Evolutionary conservation across 1,140 invertebrate genomes (phyloP).

Genomic region (Formica selysi): DNA sequence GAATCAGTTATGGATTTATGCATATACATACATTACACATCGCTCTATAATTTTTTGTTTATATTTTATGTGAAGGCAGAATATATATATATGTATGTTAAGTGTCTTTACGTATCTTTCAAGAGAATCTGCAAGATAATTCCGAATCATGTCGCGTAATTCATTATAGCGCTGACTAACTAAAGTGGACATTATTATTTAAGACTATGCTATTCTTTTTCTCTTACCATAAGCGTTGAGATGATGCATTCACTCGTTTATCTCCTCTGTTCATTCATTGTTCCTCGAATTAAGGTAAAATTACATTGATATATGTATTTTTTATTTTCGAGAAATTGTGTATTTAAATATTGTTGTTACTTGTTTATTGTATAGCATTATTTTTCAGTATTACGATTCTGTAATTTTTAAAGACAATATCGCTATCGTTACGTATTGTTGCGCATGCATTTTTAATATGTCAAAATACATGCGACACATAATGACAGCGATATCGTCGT

Average conservation of each 20-base stretch:
- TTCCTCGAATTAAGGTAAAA: not conserved
- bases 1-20: slow-evolving; percentile 11
- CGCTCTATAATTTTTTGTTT: not conserved
- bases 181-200: slow-evolving; percentile 16
- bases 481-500: no score
- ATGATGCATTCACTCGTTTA: not conserved
- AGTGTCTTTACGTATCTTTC: not conserved
- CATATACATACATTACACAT: not conserved
- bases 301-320: slow-evolving; percentile 41
- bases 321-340: slow-evolving; percentile 40
- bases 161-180: not conserved
- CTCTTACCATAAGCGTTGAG: slow-evolving; percentile 1
- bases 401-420: no score
- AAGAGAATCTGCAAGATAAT: not conserved
- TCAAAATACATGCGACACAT: no score
- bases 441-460: no score
- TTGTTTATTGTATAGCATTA: slow-evolving; percentile 31
- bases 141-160: not conserved
- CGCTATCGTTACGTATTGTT: no score
- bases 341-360: slow-evolving; percentile 33
- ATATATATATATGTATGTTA: not conserved
- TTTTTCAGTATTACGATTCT: not conserved
- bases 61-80: not conserved
- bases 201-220: not conserved
- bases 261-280: not conserved